Conservation (phyloP, 2,797 vertebrate species). For the Crenichthys baileyi region DNA sequence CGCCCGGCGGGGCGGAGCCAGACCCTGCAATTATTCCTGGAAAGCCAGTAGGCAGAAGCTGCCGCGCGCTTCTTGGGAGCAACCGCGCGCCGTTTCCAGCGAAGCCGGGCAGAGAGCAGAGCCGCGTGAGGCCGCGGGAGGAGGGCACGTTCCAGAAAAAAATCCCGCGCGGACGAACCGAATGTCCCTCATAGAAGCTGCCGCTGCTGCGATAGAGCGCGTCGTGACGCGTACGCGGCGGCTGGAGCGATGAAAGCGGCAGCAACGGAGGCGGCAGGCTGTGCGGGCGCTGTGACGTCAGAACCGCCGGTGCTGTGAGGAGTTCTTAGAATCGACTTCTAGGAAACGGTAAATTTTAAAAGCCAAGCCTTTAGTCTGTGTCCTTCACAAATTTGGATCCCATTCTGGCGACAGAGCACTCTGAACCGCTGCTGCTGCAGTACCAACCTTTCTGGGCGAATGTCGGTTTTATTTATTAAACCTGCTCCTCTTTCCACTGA, state of each 20-base stretch:
- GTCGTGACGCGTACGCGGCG: slow-evolving; percentile 6
- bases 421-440: slow-evolving; percentile 32
- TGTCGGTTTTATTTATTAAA: neutral
- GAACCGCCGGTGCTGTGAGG: slow-evolving; percentile 67
- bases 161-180: neutral
- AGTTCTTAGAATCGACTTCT: slow-evolving; percentile 85
- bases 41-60: slow-evolving; percentile 80
- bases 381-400: slow-evolving; percentile 66
- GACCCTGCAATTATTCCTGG: slow-evolving; percentile 72
- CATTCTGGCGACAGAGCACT: slow-evolving; percentile 65
- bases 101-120: slow-evolving; percentile 34
- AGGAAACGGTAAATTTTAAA: slow-evolving; percentile 81
- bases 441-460: too few relatives aligned
- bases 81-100: slow-evolving; percentile 47
- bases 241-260: slow-evolving; percentile 4
- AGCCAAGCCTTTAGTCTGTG: slow-evolving; percentile 74
- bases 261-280: slow-evolving; percentile 18
- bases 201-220: neutral
- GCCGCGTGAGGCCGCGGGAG: slow-evolving; percentile 8
- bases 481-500: neutral
- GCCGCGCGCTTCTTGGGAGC: slow-evolving; percentile 64
- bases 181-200: too few relatives aligned
- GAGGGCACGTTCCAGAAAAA: neutral
- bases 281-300: slow-evolving; percentile 78
- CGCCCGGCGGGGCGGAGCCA: slow-evolving; percentile 74